phyloP scores from a whole-genome alignment of 1,140 invertebrate species.

The Drosophila neocordata region DNA sequence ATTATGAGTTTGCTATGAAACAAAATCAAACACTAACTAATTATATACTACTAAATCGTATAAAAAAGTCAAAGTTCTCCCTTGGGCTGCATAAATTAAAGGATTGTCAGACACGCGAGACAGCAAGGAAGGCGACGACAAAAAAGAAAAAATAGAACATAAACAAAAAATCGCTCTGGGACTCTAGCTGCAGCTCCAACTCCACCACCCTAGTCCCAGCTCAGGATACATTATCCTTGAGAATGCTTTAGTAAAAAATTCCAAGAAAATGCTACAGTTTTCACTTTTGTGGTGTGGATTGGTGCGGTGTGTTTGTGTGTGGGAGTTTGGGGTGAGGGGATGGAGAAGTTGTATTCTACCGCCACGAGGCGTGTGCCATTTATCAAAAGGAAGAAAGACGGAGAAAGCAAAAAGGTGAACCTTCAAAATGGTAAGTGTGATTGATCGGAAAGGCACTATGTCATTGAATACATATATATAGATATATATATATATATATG shows the following conservation, averaged over 20 bases:
- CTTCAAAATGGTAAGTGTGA: constrained; percentile 62
- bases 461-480: constrained; percentile 20
- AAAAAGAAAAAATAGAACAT: constrained; percentile 29
- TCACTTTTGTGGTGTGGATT: constrained; percentile 20
- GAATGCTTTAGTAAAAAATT: constrained; percentile 54
- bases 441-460: constrained; percentile 66
- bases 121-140: constrained; percentile 10
- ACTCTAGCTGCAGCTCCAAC: constrained; percentile 58
- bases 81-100: constrained; percentile 80
- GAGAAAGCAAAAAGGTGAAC: constrained; percentile 32
- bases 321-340: background rate
- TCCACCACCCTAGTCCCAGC: constrained; percentile 27
- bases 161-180: constrained; percentile 76
- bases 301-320: constrained; percentile 23
- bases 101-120: constrained; percentile 49
- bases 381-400: constrained; percentile 63
- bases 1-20: background rate
- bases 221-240: constrained; percentile 57
- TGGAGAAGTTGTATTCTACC: constrained; percentile 35
- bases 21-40: background rate
- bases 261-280: constrained; percentile 71
- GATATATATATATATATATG: constrained; percentile 4
- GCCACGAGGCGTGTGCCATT: constrained; percentile 75
- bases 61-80: constrained; percentile 69
- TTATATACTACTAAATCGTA: constrained; percentile 17